A percentile compares a stretch with the other conserved stretches of the same genome.
Conservation (phyloP, 2,888 invertebrate genomes). For the Adelognathus sp. region DNA sequence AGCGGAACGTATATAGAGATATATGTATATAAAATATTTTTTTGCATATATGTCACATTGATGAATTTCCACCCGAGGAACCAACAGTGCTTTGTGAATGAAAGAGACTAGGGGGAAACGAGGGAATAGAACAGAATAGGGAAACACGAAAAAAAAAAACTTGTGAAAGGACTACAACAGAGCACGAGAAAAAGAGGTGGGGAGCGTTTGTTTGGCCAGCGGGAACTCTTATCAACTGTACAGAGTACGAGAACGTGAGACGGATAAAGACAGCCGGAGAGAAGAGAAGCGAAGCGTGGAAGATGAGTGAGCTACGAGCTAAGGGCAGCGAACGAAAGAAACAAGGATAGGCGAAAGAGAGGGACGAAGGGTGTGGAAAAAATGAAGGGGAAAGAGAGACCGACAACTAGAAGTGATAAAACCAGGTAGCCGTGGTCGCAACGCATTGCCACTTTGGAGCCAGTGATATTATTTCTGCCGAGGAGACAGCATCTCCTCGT, state of each 20-base stretch:
- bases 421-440: conserved; percentile 69
- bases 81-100: background rate
- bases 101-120: conserved; percentile 22
- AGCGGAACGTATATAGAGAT: background rate
- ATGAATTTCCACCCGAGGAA: no score
- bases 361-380: conserved; percentile 38
- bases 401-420: conserved; percentile 67
- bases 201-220: conserved; percentile 66
- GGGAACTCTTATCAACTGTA: conserved; percentile 54
- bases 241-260: conserved; percentile 31
- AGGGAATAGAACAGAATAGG: background rate
- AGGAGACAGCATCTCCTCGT: conserved; percentile 68
- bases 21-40: no score
- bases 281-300: conserved; percentile 42
- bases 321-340: conserved; percentile 23
- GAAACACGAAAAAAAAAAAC: conserved; percentile 5
- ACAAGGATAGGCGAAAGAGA: conserved; percentile 23
- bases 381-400: conserved; percentile 26
- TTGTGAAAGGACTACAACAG: conserved; percentile 20
- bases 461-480: conserved; percentile 73
- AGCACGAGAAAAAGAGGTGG: conserved; percentile 47
- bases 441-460: conserved; percentile 64
- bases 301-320: conserved; percentile 24
- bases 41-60: no score
- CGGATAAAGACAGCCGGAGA: conserved; percentile 41